A percentile compares a stretch with the other conserved stretches of the same genome.
Conservation (phyloP, 2,888 invertebrate species). For the Platynereis dumerilii region DNA sequence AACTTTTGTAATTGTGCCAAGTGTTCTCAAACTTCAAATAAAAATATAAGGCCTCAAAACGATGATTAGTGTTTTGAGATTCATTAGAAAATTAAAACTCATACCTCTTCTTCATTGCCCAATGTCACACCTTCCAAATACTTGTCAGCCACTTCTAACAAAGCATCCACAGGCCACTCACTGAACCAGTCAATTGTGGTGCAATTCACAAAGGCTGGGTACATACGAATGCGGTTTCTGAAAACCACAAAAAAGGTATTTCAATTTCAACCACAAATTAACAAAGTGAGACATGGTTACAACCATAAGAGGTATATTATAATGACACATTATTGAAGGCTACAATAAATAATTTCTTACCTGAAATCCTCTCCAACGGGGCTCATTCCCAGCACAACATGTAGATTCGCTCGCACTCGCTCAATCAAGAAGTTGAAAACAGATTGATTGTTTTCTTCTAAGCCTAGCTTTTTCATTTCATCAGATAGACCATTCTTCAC, state of each 20-base stretch:
- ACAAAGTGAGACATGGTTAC: too few relatives aligned
- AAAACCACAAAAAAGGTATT: too few relatives aligned
- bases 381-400: slow-evolving; percentile 85
- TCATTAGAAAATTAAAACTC: too few relatives aligned
- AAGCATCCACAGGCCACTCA: slow-evolving; percentile 86
- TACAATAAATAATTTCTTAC: slow-evolving; percentile 43
- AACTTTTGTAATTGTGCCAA: too few relatives aligned
- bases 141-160: slow-evolving; percentile 87
- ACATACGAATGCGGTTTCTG: slow-evolving; percentile 82
- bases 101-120: slow-evolving; percentile 51
- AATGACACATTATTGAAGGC: too few relatives aligned
- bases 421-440: slow-evolving; percentile 80
- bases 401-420: slow-evolving; percentile 77
- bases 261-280: too few relatives aligned
- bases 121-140: slow-evolving; percentile 78
- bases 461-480: slow-evolving; percentile 58
- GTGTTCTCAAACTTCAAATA: too few relatives aligned
- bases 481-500: slow-evolving; percentile 58
- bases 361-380: slow-evolving; percentile 84
- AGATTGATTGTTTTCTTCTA: slow-evolving; percentile 66
- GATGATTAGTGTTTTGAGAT: too few relatives aligned
- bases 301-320: too few relatives aligned
- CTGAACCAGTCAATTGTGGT: slow-evolving; percentile 90
- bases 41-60: too few relatives aligned
- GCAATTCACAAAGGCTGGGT: slow-evolving; percentile 85